phyloP scores from a whole-genome alignment of 2,888 invertebrate genomes.

The Eumacrocentrus americanus region DNA sequence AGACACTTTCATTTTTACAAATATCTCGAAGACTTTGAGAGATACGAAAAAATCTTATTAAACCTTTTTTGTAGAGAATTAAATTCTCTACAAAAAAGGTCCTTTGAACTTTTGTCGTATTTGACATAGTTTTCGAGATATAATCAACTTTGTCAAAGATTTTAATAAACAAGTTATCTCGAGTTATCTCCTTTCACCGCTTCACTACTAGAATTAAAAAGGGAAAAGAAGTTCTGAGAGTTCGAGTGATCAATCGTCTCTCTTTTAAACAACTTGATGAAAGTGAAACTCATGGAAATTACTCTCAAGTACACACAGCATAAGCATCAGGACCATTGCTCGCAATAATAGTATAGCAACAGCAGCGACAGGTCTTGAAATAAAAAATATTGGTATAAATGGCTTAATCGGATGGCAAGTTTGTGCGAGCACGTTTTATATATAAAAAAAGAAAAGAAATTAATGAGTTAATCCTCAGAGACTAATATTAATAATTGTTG shows the following conservation, averaged over 20 bases:
- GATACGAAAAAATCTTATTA: not conserved
- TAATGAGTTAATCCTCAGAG: constrained; percentile 30
- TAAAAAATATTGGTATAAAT: constrained; percentile 28
- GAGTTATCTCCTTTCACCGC: constrained; percentile 6
- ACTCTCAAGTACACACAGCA: not conserved
- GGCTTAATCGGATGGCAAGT: constrained; percentile 42
- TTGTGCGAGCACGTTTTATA: constrained; percentile 42
- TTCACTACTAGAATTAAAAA: not conserved
- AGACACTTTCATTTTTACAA: constrained; percentile 9
- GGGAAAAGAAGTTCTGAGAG: too few species aligned
- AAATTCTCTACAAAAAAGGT: not conserved
- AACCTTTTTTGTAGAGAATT: not conserved
- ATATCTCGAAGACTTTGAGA: too few species aligned
- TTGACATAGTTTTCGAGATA: not conserved
- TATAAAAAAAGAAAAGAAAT: constrained; percentile 17
- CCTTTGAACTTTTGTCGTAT: not conserved
- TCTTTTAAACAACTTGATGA: too few species aligned
- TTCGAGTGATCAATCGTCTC: too few species aligned
- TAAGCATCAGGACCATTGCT: too few species aligned
- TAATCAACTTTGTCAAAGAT: too few species aligned
- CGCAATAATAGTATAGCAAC: too few species aligned
- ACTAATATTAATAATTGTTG: constrained; percentile 31
- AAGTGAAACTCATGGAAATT: not conserved
- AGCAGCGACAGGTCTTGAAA: too few species aligned
- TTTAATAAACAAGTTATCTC: not conserved